Evolutionary conservation across 2,113 vertebrate species (phyloP).

Genomic region (Cynoglossus semilaevis): DNA sequence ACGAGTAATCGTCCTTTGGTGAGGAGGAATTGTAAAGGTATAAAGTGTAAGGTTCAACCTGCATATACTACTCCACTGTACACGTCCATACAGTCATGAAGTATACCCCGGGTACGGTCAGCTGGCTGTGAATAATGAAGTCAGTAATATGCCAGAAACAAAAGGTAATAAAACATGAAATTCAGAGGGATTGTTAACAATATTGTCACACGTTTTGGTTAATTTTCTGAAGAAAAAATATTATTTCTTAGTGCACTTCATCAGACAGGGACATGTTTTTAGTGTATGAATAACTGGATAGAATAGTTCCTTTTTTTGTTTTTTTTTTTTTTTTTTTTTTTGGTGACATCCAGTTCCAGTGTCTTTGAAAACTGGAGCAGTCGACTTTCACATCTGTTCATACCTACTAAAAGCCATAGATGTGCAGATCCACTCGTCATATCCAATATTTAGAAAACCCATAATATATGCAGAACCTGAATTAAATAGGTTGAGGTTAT

Average conservation of each 20-base stretch:
- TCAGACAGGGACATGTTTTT: too few species aligned
- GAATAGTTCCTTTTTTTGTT: too few species aligned
- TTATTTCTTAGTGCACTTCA: too few species aligned
- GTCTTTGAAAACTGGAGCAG: not conserved
- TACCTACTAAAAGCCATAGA: slow-evolving; percentile 4
- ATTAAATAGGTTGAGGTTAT: slow-evolving; percentile 18
- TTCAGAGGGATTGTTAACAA: too few species aligned
- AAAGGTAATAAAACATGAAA: too few species aligned
- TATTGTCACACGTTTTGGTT: too few species aligned
- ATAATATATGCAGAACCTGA: slow-evolving; percentile 1
- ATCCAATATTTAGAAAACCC: slow-evolving; percentile 1
- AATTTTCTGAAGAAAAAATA: too few species aligned
- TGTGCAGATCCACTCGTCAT: slow-evolving; percentile 4
- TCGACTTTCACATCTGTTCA: slow-evolving; percentile 11
- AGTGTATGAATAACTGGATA: too few species aligned
- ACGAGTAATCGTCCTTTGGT: slow-evolving; percentile 15
- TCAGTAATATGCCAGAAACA: too few species aligned
- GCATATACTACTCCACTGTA: not conserved
- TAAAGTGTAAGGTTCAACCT: not conserved
- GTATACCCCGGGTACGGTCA: not conserved
- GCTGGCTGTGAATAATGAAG: too few species aligned
- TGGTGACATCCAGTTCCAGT: too few species aligned
- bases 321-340: too few species aligned
- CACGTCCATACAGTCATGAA: not conserved
- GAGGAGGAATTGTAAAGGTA: slow-evolving; percentile 6